A percentile compares a stretch with the other conserved stretches of the same genome.
These are phyloP conservation scores for Apomyelois bistriatella DNA, from an alignment of 2,888 invertebrate species.

Conservation along the genomic window DNA sequence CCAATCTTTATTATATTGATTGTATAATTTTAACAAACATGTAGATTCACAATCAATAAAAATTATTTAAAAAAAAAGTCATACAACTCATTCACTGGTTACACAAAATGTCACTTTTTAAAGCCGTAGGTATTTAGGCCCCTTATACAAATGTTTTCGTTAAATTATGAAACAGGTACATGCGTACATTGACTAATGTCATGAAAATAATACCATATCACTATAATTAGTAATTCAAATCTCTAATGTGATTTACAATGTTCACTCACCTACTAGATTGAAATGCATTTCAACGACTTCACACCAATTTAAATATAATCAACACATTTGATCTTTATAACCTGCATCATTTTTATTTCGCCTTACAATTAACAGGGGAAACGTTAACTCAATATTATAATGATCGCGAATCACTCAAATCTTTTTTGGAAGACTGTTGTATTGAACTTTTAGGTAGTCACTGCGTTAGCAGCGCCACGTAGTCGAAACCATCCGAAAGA, in stretches of 20 bases:
- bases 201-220: constrained; percentile 49
- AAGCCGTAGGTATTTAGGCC: constrained; percentile 49
- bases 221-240: constrained; percentile 33
- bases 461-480: constrained; percentile 12
- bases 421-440: constrained; percentile 66
- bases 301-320: constrained; percentile 11
- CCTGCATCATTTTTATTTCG: constrained; percentile 7
- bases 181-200: constrained; percentile 60
- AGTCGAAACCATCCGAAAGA: neutral
- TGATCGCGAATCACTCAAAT: constrained; percentile 40
- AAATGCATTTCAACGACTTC: constrained; percentile 34
- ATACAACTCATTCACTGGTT: constrained; percentile 32
- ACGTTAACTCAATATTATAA: constrained; percentile 43
- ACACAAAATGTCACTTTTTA: constrained; percentile 28
- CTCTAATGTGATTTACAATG: constrained; percentile 33
- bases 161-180: constrained; percentile 62
- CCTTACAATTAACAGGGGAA: constrained; percentile 29
- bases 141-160: constrained; percentile 44
- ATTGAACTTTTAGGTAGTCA: constrained; percentile 31
- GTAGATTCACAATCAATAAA: constrained; percentile 8
- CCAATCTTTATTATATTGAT: neutral
- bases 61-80: constrained; percentile 12
- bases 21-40: neutral
- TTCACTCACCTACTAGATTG: constrained; percentile 36
- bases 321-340: constrained; percentile 16